A percentile compares a stretch with the other conserved stretches of the same genome.
Conservation (phyloP, 2,113 vertebrate species). For the Catharus minimus region DNA sequence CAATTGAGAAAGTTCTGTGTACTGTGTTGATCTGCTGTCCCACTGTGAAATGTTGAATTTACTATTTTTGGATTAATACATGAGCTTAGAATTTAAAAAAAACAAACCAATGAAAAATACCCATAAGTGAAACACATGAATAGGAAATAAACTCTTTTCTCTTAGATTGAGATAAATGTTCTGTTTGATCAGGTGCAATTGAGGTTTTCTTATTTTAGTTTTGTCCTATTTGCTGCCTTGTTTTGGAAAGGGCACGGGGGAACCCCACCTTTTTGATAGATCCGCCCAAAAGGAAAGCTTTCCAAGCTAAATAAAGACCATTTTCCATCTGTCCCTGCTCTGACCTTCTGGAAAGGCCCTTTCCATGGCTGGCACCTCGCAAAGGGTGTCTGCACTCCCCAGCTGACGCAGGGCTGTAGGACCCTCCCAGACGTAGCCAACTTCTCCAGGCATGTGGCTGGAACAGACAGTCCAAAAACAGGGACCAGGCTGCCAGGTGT, state of each 20-base stretch:
- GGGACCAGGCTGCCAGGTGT: background rate
- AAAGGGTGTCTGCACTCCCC: background rate
- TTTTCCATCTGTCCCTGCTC: background rate
- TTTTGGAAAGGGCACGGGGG: background rate
- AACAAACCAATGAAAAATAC: background rate
- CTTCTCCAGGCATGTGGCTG: background rate
- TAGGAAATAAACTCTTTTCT: slow-evolving; percentile 1
- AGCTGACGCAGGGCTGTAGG: rapidly evolving
- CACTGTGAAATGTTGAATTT: background rate
- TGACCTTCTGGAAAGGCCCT: background rate
- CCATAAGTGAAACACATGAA: background rate
- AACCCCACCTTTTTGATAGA: background rate
- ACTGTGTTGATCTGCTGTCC: background rate
- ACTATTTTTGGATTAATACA: background rate
- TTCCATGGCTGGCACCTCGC: rapidly evolving
- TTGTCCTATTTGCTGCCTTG: background rate
- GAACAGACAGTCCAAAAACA: background rate
- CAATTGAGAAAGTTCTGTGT: background rate
- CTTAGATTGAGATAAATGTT: background rate
- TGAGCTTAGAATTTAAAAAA: background rate
- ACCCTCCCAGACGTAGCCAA: background rate
- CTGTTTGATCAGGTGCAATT: background rate
- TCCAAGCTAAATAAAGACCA: background rate
- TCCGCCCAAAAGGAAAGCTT: background rate
- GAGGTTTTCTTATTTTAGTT: background rate